phyloP scores from a whole-genome alignment of 64 coral and sea anemone species.

The Acropora tenuis region DNA sequence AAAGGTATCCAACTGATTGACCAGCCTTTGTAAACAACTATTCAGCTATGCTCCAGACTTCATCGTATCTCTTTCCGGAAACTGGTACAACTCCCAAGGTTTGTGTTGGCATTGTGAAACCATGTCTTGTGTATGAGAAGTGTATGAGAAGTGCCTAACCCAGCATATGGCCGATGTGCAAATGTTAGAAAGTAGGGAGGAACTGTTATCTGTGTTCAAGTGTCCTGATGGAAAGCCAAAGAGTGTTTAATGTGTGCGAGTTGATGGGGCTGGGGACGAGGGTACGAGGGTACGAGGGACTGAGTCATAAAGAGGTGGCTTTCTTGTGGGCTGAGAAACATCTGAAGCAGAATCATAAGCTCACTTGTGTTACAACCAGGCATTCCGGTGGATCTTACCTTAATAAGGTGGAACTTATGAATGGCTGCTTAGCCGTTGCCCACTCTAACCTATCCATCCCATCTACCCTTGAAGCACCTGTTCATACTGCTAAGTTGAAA shows the following conservation, averaged over 20 bases:
- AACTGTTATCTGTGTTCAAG: conserved; percentile 48
- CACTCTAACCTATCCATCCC: not conserved
- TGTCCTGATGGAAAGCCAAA: conserved; percentile 29
- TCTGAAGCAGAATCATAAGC: conserved; percentile 38
- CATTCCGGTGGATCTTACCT: not conserved
- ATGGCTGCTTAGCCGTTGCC: not conserved
- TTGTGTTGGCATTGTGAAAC: conserved; percentile 64
- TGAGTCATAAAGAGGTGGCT: conserved; percentile 40
- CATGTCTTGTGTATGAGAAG: not conserved
- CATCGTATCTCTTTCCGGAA: not conserved
- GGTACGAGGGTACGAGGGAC: conserved; percentile 18
- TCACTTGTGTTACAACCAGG: conserved; percentile 35
- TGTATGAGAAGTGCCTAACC: conserved; percentile 38
- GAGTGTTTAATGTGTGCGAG: conserved; percentile 25
- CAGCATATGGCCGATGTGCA: conserved; percentile 65
- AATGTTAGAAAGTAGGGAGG: conserved; percentile 51
- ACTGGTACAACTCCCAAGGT: conserved; percentile 51
- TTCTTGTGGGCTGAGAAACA: conserved; percentile 68
- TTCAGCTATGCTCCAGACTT: too few relatives aligned
- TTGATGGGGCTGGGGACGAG: conserved; percentile 37
- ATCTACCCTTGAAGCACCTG: not conserved
- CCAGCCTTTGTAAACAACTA: too few relatives aligned
- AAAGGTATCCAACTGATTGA: not conserved
- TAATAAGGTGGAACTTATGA: not conserved
- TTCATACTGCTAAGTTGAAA: not conserved